Percentiles rank a stretch among this genome's conserved stretches.
Conservation (phyloP, 2,797 vertebrate species). For the Micromesistius poutassou region DNA sequence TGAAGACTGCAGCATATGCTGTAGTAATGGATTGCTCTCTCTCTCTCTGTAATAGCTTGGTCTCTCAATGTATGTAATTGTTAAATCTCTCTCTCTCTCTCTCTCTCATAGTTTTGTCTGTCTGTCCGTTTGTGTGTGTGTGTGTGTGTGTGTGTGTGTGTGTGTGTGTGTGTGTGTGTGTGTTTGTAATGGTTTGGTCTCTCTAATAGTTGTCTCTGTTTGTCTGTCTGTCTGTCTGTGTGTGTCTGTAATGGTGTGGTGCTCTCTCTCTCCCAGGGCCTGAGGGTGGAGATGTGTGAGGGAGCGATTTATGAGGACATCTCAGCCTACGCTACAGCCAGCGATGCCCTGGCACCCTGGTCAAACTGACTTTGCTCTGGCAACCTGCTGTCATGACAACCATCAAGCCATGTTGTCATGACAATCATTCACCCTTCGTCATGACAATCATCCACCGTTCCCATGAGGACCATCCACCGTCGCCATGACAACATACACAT, state of each 20-base stretch:
- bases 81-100: background rate
- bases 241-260: no score
- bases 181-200: no score
- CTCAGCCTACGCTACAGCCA: slow-evolving; percentile 42
- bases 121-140: no score
- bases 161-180: no score
- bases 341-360: slow-evolving; percentile 55
- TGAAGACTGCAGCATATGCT: background rate
- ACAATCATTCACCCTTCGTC: no score
- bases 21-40: background rate
- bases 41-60: no score
- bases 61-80: background rate
- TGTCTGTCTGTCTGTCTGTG: background rate
- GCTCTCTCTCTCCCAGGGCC: slow-evolving; percentile 52
- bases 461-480: background rate
- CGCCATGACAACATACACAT: no score
- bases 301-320: slow-evolving; percentile 73
- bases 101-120: slow-evolving; percentile 49
- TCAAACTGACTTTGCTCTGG: slow-evolving; percentile 16
- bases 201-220: slow-evolving; percentile 55
- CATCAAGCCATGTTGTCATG: no score
- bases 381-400: background rate
- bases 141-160: background rate
- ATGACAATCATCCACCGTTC: no score
- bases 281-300: slow-evolving; percentile 63